These are phyloP conservation scores for Atrichornis clamosus DNA, from an alignment of 2,113 vertebrate genomes.

Conservation along the genomic window DNA sequence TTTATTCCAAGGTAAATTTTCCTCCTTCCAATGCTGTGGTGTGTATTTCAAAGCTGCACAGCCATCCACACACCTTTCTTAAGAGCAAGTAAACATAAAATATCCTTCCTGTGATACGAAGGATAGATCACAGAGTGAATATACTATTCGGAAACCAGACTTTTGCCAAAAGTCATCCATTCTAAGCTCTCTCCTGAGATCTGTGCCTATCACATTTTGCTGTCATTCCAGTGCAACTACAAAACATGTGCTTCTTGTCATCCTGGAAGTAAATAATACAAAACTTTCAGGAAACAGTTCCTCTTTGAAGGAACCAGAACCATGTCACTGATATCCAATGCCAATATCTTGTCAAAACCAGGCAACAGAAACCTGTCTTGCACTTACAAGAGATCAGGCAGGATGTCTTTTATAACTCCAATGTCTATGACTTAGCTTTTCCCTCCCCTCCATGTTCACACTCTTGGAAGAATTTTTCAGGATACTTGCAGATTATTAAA, in stretches of 20 bases:
- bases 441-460: neutral
- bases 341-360: neutral
- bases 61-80: neutral
- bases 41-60: neutral
- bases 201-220: neutral
- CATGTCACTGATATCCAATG: neutral
- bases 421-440: neutral
- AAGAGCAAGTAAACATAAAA: neutral
- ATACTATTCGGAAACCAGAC: neutral
- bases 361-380: neutral
- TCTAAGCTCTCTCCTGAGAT: neutral
- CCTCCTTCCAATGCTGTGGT: neutral
- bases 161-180: neutral
- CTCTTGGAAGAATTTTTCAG: neutral
- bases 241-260: neutral
- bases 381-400: neutral
- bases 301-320: neutral
- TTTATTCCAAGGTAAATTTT: neutral
- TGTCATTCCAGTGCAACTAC: neutral
- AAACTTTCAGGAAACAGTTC: neutral
- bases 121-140: neutral
- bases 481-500: neutral
- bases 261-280: neutral
- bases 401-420: neutral
- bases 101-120: neutral